phyloP scores from a whole-genome alignment of 2,113 vertebrate genomes.

The Anoura caudifer region DNA sequence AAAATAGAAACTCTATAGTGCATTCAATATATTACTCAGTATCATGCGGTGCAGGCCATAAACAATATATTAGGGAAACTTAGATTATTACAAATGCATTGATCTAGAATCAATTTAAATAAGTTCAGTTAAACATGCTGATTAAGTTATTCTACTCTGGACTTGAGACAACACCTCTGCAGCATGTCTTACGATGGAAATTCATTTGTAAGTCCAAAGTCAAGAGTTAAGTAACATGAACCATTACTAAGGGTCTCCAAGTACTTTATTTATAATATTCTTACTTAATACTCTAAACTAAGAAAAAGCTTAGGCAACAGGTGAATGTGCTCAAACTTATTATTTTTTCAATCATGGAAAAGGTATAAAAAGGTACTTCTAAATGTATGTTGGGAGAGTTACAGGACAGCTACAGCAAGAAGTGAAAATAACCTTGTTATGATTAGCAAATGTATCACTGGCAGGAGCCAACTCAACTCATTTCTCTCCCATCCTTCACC shows the following conservation, averaged over 20 bases:
- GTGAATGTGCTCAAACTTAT: background rate
- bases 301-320: background rate
- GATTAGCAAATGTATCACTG: background rate
- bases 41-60: background rate
- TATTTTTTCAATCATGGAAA: background rate
- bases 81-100: background rate
- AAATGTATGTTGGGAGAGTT: background rate
- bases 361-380: background rate
- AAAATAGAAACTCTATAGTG: background rate
- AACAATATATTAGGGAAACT: background rate
- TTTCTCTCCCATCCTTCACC: background rate
- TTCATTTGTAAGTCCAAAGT: background rate
- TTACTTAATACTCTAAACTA: background rate
- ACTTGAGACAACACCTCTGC: background rate
- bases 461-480: background rate
- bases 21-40: background rate
- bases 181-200: background rate
- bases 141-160: background rate
- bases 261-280: background rate
- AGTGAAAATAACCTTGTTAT: constrained; percentile 23
- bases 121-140: background rate
- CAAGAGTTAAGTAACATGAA: background rate
- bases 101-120: background rate
- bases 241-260: background rate
- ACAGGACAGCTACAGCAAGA: background rate